These are phyloP conservation scores for Pemphredon lugubris DNA, from an alignment of 2,888 invertebrate species.

Conservation along the genomic window DNA sequence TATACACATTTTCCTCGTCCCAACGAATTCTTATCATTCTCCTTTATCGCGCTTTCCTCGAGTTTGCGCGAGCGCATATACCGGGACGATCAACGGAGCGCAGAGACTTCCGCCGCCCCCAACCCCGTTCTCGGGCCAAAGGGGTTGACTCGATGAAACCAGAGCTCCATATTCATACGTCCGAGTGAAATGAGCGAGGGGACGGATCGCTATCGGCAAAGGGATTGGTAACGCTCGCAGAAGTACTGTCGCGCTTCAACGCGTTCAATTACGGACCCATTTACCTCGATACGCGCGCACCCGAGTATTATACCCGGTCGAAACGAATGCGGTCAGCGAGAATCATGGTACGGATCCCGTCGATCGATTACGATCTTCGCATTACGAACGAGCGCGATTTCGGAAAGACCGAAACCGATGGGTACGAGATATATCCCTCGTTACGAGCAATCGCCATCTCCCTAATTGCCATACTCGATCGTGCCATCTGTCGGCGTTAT, in stretches of 20 bases:
- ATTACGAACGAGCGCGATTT: slow-evolving; percentile 19
- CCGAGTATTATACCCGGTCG: background rate
- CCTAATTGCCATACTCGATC: slow-evolving; percentile 44
- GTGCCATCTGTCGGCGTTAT: slow-evolving; percentile 36
- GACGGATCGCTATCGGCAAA: background rate
- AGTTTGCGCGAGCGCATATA: background rate
- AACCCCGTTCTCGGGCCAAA: too few relatives aligned
- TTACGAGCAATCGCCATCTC: slow-evolving; percentile 41
- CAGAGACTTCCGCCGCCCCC: background rate
- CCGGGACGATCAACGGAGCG: slow-evolving; percentile 3
- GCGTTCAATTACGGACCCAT: slow-evolving; percentile 18
- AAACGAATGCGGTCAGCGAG: background rate
- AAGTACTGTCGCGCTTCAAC: background rate
- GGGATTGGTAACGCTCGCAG: background rate
- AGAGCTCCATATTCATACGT: background rate
- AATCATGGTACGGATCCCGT: background rate
- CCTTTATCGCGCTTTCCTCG: slow-evolving; percentile 23
- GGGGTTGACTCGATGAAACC: slow-evolving; percentile 2
- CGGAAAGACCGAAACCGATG: slow-evolving; percentile 15
- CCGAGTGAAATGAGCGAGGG: background rate
- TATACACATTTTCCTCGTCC: slow-evolving; percentile 1
- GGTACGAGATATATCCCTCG: slow-evolving; percentile 14
- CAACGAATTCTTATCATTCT: slow-evolving; percentile 33
- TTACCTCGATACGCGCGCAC: background rate
- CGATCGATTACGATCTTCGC: slow-evolving; percentile 26